Base-by-base conservation (phyloP, 1,140 invertebrate genomes). In the Aphelinus atriplicis region DNA sequence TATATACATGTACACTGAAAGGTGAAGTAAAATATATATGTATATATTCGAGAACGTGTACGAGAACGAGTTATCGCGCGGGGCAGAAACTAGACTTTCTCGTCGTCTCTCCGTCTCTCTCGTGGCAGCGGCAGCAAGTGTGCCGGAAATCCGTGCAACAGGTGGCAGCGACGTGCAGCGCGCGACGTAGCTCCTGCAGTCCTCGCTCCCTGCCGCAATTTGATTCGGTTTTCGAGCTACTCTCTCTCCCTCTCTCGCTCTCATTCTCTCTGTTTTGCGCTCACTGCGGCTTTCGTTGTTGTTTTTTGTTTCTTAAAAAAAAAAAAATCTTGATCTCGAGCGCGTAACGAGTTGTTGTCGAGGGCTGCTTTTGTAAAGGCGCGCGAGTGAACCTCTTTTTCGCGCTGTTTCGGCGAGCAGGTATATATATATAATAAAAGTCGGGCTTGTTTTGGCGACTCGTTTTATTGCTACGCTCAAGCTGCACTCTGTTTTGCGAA, bases 81-180 rank as follows among this genome's bases (percentile, higher is more conserved):
- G 51, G 57, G 57, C 57, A 60, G 57, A 42, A 9, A n/a, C 57
- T n/a, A 60, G 7, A 42, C 57, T 70, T 10, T n/a, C 43, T 45
- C 56, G 46, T 58, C 50, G 51, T 6, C 53, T 51, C 26, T 26
- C 26, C 26, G 55, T 53, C 47, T 43, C 50, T 46, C 9, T 72
- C n/a, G 61, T 63, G 51, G 63, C 55, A 43, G 64, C 42, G 51
- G 58, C 74, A 73, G 77, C 77, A 81, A 82, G 78, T 79, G 76
- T 78, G 82, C 80, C 84, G 83, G 84, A 86, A 84, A 84, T 86
- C 83, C 81, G 79, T 80, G 84, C 84, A 86, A 86, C 84, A 86
- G 84, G 84, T 86, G 84, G 79, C 79, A 53, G 63, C 77, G 78
- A 78, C 78, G 69, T 77, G 79, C 64, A 42, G 43, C 50, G 46